phyloP scores from a whole-genome alignment of 2,113 vertebrate genomes.

The Bubo scandiacus region DNA sequence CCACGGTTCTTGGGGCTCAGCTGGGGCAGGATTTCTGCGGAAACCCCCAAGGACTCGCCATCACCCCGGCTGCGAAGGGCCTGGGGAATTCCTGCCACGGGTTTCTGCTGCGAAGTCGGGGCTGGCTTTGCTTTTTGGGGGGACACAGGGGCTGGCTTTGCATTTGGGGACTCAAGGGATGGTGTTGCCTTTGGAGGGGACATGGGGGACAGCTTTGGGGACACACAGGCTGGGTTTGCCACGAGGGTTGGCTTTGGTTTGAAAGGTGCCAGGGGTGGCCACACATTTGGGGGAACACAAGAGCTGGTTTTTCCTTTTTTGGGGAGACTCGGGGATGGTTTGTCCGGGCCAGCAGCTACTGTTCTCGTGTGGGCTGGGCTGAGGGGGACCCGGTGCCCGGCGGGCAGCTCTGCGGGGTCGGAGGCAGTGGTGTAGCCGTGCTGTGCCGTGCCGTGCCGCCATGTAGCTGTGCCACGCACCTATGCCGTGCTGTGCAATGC shows the following conservation, averaged over 20 bases:
- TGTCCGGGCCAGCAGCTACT: accelerated
- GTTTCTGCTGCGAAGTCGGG: accelerated
- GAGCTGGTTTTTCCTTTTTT: accelerated
- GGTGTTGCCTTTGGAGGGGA: accelerated
- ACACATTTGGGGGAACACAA: accelerated
- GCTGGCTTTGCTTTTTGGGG: not conserved
- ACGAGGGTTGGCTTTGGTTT: accelerated
- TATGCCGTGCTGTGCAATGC: accelerated
- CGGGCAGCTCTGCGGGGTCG: not conserved
- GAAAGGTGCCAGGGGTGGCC: not conserved
- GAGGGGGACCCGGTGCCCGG: accelerated
- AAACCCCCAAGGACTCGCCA: not conserved
- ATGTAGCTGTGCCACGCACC: not conserved
- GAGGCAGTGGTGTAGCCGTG: not conserved
- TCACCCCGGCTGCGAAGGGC: not conserved
- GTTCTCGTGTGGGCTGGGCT: not conserved
- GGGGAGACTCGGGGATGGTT: accelerated
- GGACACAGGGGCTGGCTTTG: not conserved
- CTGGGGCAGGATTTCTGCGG: not conserved
- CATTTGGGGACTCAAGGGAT: accelerated
- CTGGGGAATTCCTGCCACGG: not conserved
- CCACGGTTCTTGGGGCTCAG: accelerated
- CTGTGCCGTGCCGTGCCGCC: not conserved
- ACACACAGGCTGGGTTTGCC: not conserved
- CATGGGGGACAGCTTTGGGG: not conserved